A percentile compares a stretch with the other conserved stretches of the same genome.
Conservation (phyloP, 2,888 invertebrate species). For the Luffia ferchaultella region DNA sequence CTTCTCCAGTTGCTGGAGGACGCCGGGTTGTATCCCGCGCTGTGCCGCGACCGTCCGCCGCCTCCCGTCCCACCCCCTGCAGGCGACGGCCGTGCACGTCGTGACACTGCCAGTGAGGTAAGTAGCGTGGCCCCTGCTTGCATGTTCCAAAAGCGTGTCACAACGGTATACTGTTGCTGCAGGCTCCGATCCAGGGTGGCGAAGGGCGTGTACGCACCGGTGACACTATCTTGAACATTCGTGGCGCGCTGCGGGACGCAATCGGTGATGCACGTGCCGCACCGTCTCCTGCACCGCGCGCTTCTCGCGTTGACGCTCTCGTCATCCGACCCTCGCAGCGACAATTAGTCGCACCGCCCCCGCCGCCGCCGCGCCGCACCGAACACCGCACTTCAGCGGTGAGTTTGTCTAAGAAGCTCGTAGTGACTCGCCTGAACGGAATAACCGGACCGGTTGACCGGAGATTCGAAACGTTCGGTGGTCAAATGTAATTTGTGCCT, state of each 20-base stretch:
- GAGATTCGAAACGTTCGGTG: too few species aligned
- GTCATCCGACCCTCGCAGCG: slow-evolving; percentile 35
- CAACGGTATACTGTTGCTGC: background rate
- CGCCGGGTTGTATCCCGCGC: slow-evolving; percentile 28
- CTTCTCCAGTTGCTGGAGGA: background rate
- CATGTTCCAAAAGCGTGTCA: background rate
- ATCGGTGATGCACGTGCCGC: slow-evolving; percentile 36
- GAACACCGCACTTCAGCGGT: background rate
- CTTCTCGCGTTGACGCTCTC: slow-evolving; percentile 34
- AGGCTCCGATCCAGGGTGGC: background rate
- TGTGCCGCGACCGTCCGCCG: slow-evolving; percentile 35
- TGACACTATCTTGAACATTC: slow-evolving; percentile 55
- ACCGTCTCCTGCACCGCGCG: background rate
- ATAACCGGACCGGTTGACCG: too few species aligned
- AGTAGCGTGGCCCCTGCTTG: background rate
- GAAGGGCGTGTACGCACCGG: slow-evolving; percentile 47
- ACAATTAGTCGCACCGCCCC: slow-evolving; percentile 22
- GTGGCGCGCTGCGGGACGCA: slow-evolving; percentile 50
- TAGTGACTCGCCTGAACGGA: too few species aligned
- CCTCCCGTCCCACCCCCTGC: slow-evolving; percentile 39
- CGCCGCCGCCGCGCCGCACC: slow-evolving; percentile 18
- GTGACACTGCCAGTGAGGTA: background rate
- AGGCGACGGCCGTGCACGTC: slow-evolving; percentile 18
- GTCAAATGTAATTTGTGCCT: too few species aligned
- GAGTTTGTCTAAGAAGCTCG: background rate